phyloP scores from a whole-genome alignment of 2,797 vertebrate species.

The Cyclopterus lumpus region DNA sequence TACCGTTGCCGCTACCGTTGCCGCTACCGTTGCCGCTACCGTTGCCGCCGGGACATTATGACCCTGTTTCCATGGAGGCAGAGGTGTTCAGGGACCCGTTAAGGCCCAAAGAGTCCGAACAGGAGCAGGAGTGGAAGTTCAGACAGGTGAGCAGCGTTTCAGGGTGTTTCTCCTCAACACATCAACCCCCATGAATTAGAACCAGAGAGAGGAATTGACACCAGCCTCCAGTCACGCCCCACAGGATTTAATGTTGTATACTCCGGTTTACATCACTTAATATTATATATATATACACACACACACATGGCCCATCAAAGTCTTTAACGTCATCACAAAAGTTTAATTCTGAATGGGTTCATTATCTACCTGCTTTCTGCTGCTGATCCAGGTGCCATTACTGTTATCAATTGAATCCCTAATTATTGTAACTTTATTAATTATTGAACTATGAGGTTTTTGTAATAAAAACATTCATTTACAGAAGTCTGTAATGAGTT shows the following conservation, averaged over 20 bases:
- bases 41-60: conserved; percentile 76
- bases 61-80: conserved; percentile 85
- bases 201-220: conserved; percentile 43
- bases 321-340: no score
- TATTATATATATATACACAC: no score
- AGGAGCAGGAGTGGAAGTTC: conserved; percentile 98
- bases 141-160: conserved; percentile 88
- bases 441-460: no score
- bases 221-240: background rate
- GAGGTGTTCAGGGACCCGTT: conserved; percentile 93
- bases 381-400: no score
- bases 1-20: fast-evolving
- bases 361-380: no score
- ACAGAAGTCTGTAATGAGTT: background rate
- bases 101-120: conserved; percentile 94
- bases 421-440: no score
- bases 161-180: background rate
- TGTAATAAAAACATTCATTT: no score
- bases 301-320: no score
- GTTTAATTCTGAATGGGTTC: no score
- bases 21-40: background rate
- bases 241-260: no score
- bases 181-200: conserved; percentile 21
- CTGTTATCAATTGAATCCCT: no score
- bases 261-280: no score